Evolutionary conservation across 2,888 invertebrate genomes (phyloP).

Genomic region (Aricia artaxerxes): DNA sequence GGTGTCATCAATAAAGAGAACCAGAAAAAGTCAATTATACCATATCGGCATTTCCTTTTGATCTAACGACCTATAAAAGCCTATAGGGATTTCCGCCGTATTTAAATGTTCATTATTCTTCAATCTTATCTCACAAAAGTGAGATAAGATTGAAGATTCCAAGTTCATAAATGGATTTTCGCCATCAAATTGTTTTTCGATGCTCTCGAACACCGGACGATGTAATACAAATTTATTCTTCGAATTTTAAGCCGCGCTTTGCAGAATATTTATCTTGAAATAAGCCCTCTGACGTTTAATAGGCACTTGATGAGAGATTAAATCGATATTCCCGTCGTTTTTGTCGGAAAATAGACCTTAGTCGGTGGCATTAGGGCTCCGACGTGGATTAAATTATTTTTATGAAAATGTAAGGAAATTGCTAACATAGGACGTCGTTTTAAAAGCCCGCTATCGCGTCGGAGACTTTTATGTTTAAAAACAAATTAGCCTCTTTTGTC

Average conservation of each 20-base stretch:
- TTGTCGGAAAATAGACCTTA: not conserved
- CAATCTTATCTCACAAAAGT: slow-evolving; percentile 13
- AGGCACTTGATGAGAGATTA: slow-evolving; percentile 31
- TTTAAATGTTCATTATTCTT: slow-evolving; percentile 8
- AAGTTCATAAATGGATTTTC: not conserved
- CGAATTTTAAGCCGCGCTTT: slow-evolving; percentile 21
- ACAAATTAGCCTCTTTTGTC: slow-evolving; percentile 4
- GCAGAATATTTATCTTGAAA: slow-evolving; percentile 26
- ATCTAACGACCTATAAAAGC: not conserved
- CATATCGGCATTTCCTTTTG: not conserved
- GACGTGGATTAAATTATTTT: slow-evolving; percentile 12
- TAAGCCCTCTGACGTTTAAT: slow-evolving; percentile 27
- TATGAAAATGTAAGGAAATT: slow-evolving; percentile 24
- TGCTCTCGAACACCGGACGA: not conserved
- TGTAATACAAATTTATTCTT: slow-evolving; percentile 23
- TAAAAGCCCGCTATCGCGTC: not conserved
- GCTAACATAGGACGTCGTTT: slow-evolving; percentile 17
- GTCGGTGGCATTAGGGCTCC: not conserved
- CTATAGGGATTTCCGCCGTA: not conserved
- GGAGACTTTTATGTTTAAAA: not conserved
- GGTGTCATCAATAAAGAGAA: not conserved
- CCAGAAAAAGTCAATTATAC: not conserved
- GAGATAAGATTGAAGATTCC: not conserved
- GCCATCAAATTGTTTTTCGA: not conserved
- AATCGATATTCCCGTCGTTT: slow-evolving; percentile 26